Conservation (phyloP, 1,140 invertebrate genomes). For the Dryas iulia region DNA sequence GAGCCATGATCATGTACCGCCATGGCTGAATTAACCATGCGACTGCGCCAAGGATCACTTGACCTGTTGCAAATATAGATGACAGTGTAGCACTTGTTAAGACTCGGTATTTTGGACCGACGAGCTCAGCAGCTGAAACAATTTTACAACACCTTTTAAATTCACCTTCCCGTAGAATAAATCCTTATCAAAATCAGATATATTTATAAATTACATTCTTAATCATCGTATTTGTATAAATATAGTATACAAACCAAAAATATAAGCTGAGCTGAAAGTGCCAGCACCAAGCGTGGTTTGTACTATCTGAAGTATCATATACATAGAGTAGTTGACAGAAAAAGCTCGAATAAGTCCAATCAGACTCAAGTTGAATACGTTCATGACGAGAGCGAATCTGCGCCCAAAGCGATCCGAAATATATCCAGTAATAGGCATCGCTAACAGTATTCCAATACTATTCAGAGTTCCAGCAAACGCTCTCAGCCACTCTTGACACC, state of each 20-base stretch:
- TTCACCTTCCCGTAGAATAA: too few species aligned
- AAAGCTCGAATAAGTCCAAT: constrained; percentile 83
- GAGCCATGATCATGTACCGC: constrained; percentile 84
- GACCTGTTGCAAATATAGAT: constrained; percentile 87
- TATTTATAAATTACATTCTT: too few species aligned
- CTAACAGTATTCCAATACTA: constrained; percentile 48
- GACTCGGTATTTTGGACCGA: constrained; percentile 86
- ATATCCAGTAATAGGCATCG: constrained; percentile 83
- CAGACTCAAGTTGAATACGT: constrained; percentile 79
- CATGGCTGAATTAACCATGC: constrained; percentile 87
- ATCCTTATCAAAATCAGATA: too few species aligned
- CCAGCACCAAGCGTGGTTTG: constrained; percentile 50
- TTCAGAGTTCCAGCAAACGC: constrained; percentile 42
- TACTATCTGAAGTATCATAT: constrained; percentile 80
- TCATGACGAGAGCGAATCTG: constrained; percentile 81
- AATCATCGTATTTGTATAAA: neutral
- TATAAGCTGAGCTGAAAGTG: constrained; percentile 44
- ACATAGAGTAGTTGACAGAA: constrained; percentile 83
- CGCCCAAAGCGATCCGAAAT: constrained; percentile 84
- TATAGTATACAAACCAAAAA: constrained; percentile 40
- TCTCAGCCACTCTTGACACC: constrained; percentile 48
- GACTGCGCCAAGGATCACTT: constrained; percentile 83
- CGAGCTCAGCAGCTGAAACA: constrained; percentile 87
- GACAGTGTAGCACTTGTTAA: constrained; percentile 85
- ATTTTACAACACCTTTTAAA: neutral